Evolutionary conservation across 1,140 invertebrate genomes (phyloP).

Genomic region (Hypsibius dujardini): DNA sequence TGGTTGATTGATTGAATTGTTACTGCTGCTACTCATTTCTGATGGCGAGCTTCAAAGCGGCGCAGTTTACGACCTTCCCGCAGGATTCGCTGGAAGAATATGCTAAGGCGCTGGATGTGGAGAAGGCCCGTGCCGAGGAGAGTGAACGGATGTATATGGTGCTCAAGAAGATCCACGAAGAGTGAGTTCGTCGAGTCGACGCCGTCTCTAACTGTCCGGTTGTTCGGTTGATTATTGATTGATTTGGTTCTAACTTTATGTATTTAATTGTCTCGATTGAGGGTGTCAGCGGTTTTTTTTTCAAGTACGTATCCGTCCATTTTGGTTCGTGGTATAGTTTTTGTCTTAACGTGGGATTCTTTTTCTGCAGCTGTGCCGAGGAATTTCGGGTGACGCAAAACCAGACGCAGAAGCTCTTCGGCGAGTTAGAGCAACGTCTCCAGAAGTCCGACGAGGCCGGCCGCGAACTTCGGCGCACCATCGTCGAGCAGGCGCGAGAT

Average conservation of each 20-base stretch:
- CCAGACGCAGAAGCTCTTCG: slow-evolving; percentile 7
- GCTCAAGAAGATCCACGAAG: slow-evolving; percentile 8
- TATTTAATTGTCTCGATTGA: background rate
- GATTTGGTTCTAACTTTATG: background rate
- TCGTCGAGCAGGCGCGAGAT: slow-evolving; percentile 2
- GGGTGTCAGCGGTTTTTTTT: background rate
- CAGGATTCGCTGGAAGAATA: background rate
- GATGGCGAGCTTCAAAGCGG: slow-evolving; percentile 20
- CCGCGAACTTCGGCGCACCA: slow-evolving; percentile 2
- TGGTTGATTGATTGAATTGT: too few relatives aligned
- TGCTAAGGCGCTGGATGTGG: background rate
- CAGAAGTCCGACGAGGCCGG: background rate
- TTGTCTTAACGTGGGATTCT: background rate
- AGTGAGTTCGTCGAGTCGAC: background rate
- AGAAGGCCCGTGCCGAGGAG: background rate
- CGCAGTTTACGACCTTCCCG: background rate
- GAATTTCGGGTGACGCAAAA: slow-evolving; percentile 6
- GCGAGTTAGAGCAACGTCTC: background rate
- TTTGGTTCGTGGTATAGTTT: background rate
- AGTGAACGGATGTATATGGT: background rate
- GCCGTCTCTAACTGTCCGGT: too few relatives aligned
- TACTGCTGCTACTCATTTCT: too few relatives aligned
- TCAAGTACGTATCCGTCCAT: background rate
- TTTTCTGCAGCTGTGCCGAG: background rate
- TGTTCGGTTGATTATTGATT: too few relatives aligned